Evolutionary conservation across 2,113 vertebrate genomes (phyloP).

Genomic region (Lophotis ruficrista): DNA sequence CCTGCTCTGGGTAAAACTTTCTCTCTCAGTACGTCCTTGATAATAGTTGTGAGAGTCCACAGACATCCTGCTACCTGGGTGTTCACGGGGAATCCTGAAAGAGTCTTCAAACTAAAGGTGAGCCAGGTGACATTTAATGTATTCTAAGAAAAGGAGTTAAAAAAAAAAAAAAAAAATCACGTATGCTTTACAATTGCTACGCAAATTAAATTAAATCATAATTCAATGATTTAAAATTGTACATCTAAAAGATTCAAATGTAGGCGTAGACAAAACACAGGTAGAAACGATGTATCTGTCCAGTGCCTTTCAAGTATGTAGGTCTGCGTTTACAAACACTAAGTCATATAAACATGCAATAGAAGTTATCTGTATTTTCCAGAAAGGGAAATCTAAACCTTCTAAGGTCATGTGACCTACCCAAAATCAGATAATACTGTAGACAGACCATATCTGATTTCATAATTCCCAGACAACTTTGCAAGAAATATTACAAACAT

Average conservation of each 20-base stretch:
- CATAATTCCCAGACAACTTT: background rate
- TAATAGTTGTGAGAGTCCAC: constrained; percentile 73
- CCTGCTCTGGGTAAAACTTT: constrained; percentile 56
- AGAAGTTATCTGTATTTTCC: background rate
- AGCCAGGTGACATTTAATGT: constrained; percentile 76
- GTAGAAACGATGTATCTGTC: background rate
- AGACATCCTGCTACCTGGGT: constrained; percentile 64
- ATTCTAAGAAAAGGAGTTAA: constrained; percentile 59
- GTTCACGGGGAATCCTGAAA: constrained; percentile 56
- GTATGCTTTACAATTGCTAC: background rate
- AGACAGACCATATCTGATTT: background rate
- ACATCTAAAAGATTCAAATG: background rate
- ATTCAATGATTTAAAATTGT: background rate
- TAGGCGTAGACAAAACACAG: background rate
- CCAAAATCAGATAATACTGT: background rate
- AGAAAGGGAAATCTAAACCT: background rate
- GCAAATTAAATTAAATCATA: background rate
- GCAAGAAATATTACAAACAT: background rate
- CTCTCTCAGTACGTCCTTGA: constrained; percentile 78
- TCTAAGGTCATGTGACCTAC: background rate
- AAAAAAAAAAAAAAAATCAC: background rate
- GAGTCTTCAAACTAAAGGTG: constrained; percentile 67
- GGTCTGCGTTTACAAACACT: background rate
- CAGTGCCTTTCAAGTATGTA: background rate
- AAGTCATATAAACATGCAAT: background rate